A percentile compares a stretch with the other conserved stretches of the same genome.
Conservation (phyloP, 2,797 vertebrate genomes). For the Cyclopterus lumpus region DNA sequence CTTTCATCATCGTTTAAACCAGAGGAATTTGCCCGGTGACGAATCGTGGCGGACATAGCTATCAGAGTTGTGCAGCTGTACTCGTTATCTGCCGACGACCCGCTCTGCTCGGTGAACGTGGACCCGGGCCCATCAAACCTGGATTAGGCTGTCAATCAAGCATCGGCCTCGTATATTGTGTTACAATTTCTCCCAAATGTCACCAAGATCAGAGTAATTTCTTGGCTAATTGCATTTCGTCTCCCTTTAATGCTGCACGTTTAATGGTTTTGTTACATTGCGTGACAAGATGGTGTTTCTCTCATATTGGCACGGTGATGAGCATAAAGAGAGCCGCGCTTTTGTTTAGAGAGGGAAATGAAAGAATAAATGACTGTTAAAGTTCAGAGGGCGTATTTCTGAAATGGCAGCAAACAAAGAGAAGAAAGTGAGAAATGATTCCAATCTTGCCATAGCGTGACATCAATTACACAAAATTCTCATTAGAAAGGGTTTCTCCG, state of each 20-base stretch:
- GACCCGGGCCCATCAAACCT: conserved; percentile 96
- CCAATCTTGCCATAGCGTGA: conserved; percentile 76
- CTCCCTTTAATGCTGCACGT: conserved; percentile 96
- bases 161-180: conserved; percentile 91
- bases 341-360: conserved; percentile 84
- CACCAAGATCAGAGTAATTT: conserved; percentile 99
- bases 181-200: conserved; percentile 99
- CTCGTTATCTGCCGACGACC: conserved; percentile 95
- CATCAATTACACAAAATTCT: conserved; percentile 81
- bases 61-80: conserved; percentile 99
- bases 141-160: conserved; percentile 99
- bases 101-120: conserved; percentile 91
- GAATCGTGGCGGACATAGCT: conserved; percentile 94
- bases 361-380: conserved; percentile 82
- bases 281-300: conserved; percentile 90
- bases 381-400: conserved; percentile 82
- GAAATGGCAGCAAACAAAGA: conserved; percentile 82
- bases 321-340: conserved; percentile 70
- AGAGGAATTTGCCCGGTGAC: conserved; percentile 98
- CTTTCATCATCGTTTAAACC: conserved; percentile 99
- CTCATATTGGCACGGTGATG: conserved; percentile 70
- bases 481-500: conserved; percentile 67
- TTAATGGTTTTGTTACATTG: conserved; percentile 98
- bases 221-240: conserved; percentile 99
- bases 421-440: conserved; percentile 80